Conservation (phyloP, 1,140 invertebrate species). For the Meloidogyne chitwoodi region DNA sequence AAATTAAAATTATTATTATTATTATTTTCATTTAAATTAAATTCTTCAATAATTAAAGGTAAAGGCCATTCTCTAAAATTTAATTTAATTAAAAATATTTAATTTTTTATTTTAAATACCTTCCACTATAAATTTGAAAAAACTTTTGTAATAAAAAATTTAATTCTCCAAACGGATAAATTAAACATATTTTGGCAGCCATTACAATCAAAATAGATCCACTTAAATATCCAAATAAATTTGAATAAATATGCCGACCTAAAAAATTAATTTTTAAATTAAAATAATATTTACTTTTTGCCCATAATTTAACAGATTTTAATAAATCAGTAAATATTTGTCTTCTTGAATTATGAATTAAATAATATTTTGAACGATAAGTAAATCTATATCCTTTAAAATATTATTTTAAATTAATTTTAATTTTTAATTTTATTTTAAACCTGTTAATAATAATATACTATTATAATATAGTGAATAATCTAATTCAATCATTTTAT, state of each 20-base stretch:
- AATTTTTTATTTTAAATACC: background rate
- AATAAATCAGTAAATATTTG: background rate
- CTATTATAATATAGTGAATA: background rate
- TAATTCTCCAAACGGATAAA: constrained; percentile 1
- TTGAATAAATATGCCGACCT: constrained; percentile 2
- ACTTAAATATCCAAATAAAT: constrained; percentile 16
- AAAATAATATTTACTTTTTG: constrained; percentile 4
- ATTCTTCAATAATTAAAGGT: background rate
- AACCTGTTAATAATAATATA: background rate
- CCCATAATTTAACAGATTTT: constrained; percentile 3
- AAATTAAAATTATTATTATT: background rate
- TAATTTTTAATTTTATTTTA: no score
- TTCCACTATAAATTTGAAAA: constrained; percentile 2
- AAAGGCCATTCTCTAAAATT: background rate
- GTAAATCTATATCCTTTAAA: background rate
- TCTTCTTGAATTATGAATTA: background rate
- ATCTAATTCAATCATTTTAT: background rate
- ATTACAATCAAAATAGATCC: constrained; percentile 11
- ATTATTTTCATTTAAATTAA: background rate
- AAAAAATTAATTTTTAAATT: background rate
- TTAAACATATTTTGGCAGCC: constrained; percentile 6
- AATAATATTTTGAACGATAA: constrained; percentile 7
- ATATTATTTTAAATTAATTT: background rate
- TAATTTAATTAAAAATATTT: background rate
- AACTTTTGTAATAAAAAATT: constrained; percentile 8